phyloP scores from a whole-genome alignment of 2,888 invertebrate genomes.

The Myathropa florea region DNA sequence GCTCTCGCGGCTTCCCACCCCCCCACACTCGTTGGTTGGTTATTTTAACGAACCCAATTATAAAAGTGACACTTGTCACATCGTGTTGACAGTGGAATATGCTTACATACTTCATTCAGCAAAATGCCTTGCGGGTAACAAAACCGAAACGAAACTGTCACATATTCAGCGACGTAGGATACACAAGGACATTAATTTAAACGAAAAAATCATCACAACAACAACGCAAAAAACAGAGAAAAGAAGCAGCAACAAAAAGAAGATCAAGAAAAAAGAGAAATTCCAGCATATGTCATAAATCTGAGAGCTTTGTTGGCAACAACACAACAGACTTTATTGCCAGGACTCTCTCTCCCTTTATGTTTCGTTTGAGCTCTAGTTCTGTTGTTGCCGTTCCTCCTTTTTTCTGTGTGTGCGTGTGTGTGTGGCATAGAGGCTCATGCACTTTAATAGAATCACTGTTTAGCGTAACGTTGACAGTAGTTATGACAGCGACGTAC shows the following conservation, averaged over 20 bases:
- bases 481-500: constrained; percentile 29
- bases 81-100: constrained; percentile 36
- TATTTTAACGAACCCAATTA: constrained; percentile 51
- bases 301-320: constrained; percentile 69
- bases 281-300: constrained; percentile 66
- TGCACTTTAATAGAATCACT: constrained; percentile 63
- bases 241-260: not conserved
- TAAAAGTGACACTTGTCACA: constrained; percentile 44
- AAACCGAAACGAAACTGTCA: constrained; percentile 11
- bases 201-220: constrained; percentile 20
- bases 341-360: constrained; percentile 44
- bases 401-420: not conserved
- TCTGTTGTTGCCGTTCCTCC: constrained; percentile 4
- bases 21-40: not conserved
- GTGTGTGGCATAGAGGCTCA: constrained; percentile 15
- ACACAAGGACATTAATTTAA: constrained; percentile 56
- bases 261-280: not conserved
- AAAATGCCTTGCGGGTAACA: constrained; percentile 33
- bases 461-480: constrained; percentile 55
- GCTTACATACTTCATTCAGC: constrained; percentile 2
- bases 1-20: not conserved
- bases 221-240: not conserved
- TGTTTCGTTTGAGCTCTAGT: constrained; percentile 48
- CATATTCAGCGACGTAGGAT: constrained; percentile 14
- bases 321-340: constrained; percentile 66